Conservation (phyloP, 2,113 vertebrate species). For the Coreoperca whiteheadi region DNA sequence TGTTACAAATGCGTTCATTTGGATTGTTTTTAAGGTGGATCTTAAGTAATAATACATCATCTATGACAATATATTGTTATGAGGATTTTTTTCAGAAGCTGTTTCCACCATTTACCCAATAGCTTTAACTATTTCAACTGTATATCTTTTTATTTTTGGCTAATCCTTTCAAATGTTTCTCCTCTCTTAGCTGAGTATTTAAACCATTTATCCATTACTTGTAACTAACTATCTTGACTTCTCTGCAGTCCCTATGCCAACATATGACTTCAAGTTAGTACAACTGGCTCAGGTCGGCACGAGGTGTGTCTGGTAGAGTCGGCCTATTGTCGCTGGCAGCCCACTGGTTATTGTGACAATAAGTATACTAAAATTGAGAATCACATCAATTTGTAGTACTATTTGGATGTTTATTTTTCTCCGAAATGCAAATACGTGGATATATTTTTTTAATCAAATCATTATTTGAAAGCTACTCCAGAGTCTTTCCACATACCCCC, state of each 20-base stretch:
- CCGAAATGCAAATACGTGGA: background rate
- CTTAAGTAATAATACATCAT: background rate
- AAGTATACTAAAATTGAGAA: background rate
- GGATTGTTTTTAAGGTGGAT: background rate
- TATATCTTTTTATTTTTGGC: background rate
- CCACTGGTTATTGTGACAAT: background rate
- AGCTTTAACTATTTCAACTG: background rate
- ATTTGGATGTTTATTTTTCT: background rate
- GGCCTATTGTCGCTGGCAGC: background rate
- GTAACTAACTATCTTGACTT: background rate
- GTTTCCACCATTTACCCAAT: background rate
- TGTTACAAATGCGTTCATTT: background rate
- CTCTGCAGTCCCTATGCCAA: too few relatives aligned
- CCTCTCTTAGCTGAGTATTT: background rate
- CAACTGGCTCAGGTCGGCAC: background rate
- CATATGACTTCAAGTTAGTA: background rate
- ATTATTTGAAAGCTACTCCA: background rate
- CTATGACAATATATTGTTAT: background rate
- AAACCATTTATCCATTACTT: background rate
- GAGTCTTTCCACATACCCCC: background rate
- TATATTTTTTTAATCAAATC: background rate
- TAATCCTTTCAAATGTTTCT: background rate
- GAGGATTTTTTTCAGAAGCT: background rate
- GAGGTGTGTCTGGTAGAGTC: background rate
- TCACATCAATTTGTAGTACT: background rate